Conservation (phyloP, 2,888 invertebrate genomes). For the Cecidostiba fungosa region DNA sequence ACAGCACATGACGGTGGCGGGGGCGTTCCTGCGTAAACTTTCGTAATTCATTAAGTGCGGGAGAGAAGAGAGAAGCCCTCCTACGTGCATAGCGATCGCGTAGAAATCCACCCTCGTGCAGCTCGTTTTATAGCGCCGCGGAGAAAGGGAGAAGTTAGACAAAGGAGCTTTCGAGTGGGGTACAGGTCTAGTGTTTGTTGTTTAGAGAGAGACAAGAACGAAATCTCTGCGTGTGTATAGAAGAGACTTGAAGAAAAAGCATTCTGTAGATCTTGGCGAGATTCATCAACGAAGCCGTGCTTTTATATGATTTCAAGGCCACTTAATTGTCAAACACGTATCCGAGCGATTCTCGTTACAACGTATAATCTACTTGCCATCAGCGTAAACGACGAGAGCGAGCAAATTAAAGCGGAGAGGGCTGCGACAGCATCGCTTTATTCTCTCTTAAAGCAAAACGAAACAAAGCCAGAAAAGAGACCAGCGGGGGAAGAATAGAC, state of each 20-base stretch:
- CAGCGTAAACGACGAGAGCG: neutral
- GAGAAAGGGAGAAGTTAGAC: constrained; percentile 13
- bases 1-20: neutral
- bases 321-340: too few relatives aligned
- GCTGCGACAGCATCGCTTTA: neutral
- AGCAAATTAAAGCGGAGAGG: neutral
- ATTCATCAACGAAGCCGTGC: neutral
- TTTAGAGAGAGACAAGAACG: constrained; percentile 11
- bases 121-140: neutral
- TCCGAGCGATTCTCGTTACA: too few relatives aligned
- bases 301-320: too few relatives aligned
- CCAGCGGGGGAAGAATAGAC: constrained; percentile 1
- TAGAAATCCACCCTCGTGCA: constrained; percentile 38
- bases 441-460: neutral
- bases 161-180: constrained; percentile 8
- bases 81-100: neutral
- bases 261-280: too few relatives aligned
- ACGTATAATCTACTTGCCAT: too few relatives aligned
- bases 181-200: constrained; percentile 14
- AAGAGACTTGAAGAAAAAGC: neutral
- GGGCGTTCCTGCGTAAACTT: constrained; percentile 65
- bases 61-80: neutral
- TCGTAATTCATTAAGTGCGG: constrained; percentile 67
- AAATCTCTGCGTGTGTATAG: neutral
- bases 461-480: constrained; percentile 1